These are phyloP conservation scores for Polydrusus tereticollis DNA, from an alignment of 2,888 invertebrate species.

Conservation along the genomic window DNA sequence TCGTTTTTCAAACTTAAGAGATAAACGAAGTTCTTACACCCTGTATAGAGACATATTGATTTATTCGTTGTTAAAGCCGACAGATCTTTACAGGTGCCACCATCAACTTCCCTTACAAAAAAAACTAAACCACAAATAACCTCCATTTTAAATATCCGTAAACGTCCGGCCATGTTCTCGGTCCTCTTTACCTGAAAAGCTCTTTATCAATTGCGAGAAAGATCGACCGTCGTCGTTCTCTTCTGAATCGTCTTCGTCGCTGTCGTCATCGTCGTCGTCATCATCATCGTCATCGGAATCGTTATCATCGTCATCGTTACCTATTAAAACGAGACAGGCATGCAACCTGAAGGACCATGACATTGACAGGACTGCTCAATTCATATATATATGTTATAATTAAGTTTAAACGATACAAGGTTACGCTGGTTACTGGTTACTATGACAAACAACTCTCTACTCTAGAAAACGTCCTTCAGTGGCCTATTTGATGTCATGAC, in stretches of 20 bases:
- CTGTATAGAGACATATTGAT: no score
- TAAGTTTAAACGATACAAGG: background rate
- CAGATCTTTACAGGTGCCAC: background rate
- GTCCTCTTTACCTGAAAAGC: conserved; percentile 67
- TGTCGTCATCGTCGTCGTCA: conserved; percentile 70
- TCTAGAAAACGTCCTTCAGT: no score
- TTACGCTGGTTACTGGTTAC: no score
- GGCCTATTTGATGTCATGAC: no score
- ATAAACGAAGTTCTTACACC: no score
- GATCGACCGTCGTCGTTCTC: conserved; percentile 65
- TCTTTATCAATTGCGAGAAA: conserved; percentile 60
- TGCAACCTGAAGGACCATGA: conserved; percentile 58
- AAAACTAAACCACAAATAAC: conserved; percentile 45
- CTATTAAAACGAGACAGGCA: conserved; percentile 60
- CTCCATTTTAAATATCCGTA: conserved; percentile 22
- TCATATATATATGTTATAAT: conserved; percentile 1
- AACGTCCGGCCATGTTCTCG: conserved; percentile 14
- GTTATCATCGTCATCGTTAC: conserved; percentile 65
- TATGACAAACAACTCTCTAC: no score
- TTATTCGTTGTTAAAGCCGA: no score
- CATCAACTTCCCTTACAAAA: conserved; percentile 14
- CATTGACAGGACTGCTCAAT: conserved; percentile 31
- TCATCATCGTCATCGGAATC: conserved; percentile 66
- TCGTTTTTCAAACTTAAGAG: no score
- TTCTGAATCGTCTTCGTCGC: conserved; percentile 67